Evolutionary conservation across 2,113 vertebrate species (phyloP), one percentile per base, ranked within the genome.

Genomic region (Donacobius atricapilla): DNA sequence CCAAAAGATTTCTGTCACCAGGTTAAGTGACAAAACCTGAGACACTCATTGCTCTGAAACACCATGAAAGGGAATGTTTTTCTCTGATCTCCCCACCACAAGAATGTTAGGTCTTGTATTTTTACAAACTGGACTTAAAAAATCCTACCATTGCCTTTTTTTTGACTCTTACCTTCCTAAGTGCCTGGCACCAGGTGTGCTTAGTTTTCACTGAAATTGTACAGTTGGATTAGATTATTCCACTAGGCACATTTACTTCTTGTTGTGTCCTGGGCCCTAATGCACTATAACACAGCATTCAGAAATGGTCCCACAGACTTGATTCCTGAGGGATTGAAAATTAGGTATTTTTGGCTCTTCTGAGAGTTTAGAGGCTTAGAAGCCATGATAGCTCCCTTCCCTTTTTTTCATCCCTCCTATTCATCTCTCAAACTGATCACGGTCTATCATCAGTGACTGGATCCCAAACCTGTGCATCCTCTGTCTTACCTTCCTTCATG

Each of bases 281-380:
- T 0, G 0, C 25, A 9, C 39, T 79, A 0, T 56, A 42, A 60
- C 31, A 51, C 11, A 27, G 37, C 0, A 0, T 40, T 90, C 40
- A 64, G 63, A 76, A 90, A 30, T 11, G n/a, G 2, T 69, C 35
- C 25, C 13, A 15, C 2, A 2, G 27, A 11, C 37, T 61, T 66
- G 18, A 57, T 53, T 77, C 47, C 69, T 93, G 31, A 61, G 30
- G 58, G 15, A 22, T 66, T 89, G 54, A 66, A 93, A 88, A 83
- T 19, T 0, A 56, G 11, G 2, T 45, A 8, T 21, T 50, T 89
- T 42, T 61, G 21, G 4, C 33, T 77, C 27, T 92, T 56, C 37
- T 77, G 17, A 20, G 24, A 27, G 15, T 44, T 73, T 42, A 57
- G 10, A 65, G 33, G 7, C 2, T 27, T 88, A 40, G 1, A 65